Percentiles rank a stretch among this genome's conserved stretches.
Conservation (phyloP, 2,888 invertebrate species). For the Chrysolina oricalcia region DNA sequence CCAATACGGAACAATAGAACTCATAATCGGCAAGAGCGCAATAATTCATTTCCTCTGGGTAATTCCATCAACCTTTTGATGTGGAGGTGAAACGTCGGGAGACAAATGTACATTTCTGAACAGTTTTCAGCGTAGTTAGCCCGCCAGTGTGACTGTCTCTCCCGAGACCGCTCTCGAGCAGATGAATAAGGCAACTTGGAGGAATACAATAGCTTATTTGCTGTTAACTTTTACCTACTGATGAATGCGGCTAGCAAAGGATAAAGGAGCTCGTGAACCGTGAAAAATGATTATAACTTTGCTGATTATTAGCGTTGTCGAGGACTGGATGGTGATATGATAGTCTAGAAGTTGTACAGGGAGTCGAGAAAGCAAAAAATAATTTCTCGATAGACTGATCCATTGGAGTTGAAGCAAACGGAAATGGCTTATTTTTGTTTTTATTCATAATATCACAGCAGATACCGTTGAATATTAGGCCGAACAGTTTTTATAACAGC, state of each 20-base stretch:
- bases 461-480: too few species aligned
- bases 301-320: neutral
- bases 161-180: constrained; percentile 20
- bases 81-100: constrained; percentile 39
- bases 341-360: too few species aligned
- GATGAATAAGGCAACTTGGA: constrained; percentile 21
- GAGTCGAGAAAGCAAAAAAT: too few species aligned
- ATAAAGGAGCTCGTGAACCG: constrained; percentile 14
- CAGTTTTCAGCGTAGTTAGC: constrained; percentile 43
- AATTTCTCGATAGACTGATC: too few species aligned
- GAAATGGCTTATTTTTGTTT: too few species aligned
- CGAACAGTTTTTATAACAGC: too few species aligned
- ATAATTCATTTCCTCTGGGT: constrained; percentile 40
- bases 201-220: constrained; percentile 30
- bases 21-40: constrained; percentile 32
- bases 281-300: constrained; percentile 21
- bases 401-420: too few species aligned
- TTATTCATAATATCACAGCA: too few species aligned
- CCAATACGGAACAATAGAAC: constrained; percentile 32
- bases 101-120: constrained; percentile 44
- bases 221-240: constrained; percentile 34
- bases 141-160: constrained; percentile 23
- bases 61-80: constrained; percentile 44
- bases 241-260: constrained; percentile 11
- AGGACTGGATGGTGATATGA: too few species aligned